Evolutionary conservation across 1,140 invertebrate species (phyloP), one percentile per base, ranked within the genome.

Genomic region (Aethina tumida): DNA sequence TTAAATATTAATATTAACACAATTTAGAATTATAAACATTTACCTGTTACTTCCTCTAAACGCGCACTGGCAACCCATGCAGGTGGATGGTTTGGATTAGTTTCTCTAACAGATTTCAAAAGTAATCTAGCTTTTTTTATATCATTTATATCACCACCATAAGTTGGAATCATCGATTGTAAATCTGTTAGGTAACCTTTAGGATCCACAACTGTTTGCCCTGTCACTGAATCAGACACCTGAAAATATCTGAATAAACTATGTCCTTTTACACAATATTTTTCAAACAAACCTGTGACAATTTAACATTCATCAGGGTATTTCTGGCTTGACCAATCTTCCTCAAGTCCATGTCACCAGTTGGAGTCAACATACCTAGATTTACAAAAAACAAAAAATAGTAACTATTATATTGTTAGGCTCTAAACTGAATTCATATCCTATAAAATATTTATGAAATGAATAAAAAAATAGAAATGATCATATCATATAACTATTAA

Each of bases 51-150:
- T 75, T 99, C 95, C 65, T 99, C 97, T 10, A 99, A 68, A 47
- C 93, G 73, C n/a, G 95, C 96, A 35, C 94, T 97, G 5, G 96
- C 96, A 53, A 99, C 95, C 97, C 97, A 99, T 4, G 94, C 97
- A 10, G 95, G 94, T 12, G 95, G 92, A 74, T 98, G 95, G 62
- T 96, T 96, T 0, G 95, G 96, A 74, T 99, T 99, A 0, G 95
- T 99, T 66, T 99, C 96, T 30, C 96, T 69, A 0, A 99, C 93
- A 26, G 93, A 97, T 60, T 99, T 99, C 2, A 99, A 61, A 8
- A 99, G 64, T n/a, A 97, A 64, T 40, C 96, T 70, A 0, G 94
- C 95, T 64, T 99, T 99, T 61, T 99, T 99, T 4, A 99, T 96
- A 58, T 99, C 96, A 66, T 94, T 96, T 17, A 99, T 97, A 62